Evolutionary conservation across 2,113 vertebrate genomes (phyloP), one percentile per base, ranked within the genome.

Genomic region (Monopterus albus): DNA sequence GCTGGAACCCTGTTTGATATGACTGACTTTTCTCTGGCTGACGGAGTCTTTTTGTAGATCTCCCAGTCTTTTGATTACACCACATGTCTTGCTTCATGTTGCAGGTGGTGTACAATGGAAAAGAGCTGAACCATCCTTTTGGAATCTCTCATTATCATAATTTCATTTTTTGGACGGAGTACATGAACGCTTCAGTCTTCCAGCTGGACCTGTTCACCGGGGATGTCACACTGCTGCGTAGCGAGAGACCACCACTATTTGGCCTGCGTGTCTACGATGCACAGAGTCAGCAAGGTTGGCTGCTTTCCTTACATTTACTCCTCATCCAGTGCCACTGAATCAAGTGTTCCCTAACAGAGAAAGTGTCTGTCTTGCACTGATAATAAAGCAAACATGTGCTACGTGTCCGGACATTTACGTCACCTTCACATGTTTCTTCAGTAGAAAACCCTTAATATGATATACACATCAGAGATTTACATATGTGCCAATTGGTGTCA

Each of bases 181-280:
- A 99, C 82, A 99, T 99, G 96, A 99, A 99, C 42, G 97, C 96
- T 7, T 98, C 96, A 0, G 97, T 99, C 85, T 99, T 98, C 92
- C 97, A 97, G 88, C 73, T 99, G 90, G 95, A 99, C 88, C 89
- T 99, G 82, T 29, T 86, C n/a, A 93, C 92, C 0, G 94, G 91
- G 64, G 95, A 97, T 46, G 96, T 99, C 77, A 95, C 93, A 0
- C 88, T 98, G 46, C 63, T 98, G 56, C 94, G 95, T 67, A 97
- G 92, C 31, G 98, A 99, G 87, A 95, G 95, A 76, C 96, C 98
- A 21, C 98, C 98, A 1, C 79, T 99, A 1, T 99, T 99, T 85
- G 97, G 96, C 25, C 94, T 99, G 55, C 95, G 95, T 66, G 97
- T 99, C 79, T 99, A 96, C 68, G 94, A 99, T 72, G 96, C 95